Conservation (phyloP, 2,113 vertebrate genomes). For the Willisornis vidua region DNA sequence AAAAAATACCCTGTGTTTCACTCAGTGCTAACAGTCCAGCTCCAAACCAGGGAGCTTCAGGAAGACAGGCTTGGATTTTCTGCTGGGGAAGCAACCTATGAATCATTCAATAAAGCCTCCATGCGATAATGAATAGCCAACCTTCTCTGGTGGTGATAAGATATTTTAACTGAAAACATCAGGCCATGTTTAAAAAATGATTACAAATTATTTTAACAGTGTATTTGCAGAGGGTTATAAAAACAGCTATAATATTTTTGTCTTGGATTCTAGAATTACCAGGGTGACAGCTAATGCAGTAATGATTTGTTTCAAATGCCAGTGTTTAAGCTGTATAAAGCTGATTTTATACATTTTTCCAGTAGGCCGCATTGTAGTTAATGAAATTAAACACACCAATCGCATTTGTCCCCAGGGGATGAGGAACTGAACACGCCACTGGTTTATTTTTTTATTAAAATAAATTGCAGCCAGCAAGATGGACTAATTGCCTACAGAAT, state of each 20-base stretch:
- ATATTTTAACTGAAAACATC: conserved; percentile 66
- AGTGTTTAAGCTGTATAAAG: conserved; percentile 86
- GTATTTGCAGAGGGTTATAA: conserved; percentile 80
- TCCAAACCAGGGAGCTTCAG: neutral
- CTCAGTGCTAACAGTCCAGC: neutral
- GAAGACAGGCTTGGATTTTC: neutral
- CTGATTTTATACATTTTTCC: conserved; percentile 92
- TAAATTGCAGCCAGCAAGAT: conserved; percentile 93
- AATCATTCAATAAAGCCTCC: neutral
- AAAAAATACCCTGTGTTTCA: accelerated
- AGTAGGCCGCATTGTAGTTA: conserved; percentile 91
- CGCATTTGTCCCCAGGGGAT: conserved; percentile 84
- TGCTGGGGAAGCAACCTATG: neutral
- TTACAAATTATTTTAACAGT: conserved; percentile 81
- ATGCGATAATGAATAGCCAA: neutral
- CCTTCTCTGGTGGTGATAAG: conserved; percentile 58
- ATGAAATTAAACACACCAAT: conserved; percentile 97
- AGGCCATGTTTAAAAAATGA: conserved; percentile 72
- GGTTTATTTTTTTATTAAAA: conserved; percentile 95
- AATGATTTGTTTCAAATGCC: conserved; percentile 91
- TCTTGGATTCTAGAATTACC: conserved; percentile 81
- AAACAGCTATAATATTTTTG: conserved; percentile 82
- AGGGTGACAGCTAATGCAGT: conserved; percentile 81
- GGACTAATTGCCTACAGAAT: conserved; percentile 90
- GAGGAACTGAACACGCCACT: conserved; percentile 89